Evolutionary conservation across 2,113 vertebrate genomes (phyloP).

Genomic region (Takifugu flavidus): DNA sequence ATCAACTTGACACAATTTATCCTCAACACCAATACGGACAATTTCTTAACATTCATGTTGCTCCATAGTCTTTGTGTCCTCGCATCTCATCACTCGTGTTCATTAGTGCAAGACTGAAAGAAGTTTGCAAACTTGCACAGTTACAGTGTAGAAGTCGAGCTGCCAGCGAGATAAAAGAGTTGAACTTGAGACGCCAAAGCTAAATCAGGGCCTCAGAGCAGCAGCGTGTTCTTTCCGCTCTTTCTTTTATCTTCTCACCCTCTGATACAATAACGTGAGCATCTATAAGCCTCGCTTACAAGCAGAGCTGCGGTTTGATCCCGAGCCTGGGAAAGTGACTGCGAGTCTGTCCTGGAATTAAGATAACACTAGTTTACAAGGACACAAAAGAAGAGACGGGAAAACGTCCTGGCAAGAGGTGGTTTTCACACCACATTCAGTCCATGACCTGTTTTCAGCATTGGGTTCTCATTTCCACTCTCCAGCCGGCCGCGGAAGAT

Average conservation of each 20-base stretch:
- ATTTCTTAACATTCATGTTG: no score
- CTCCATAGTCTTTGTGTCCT: not conserved
- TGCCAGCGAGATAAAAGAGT: no score
- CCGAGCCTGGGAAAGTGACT: conserved; percentile 25
- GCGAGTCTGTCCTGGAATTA: conserved; percentile 24
- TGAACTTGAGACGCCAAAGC: no score
- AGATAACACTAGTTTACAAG: conserved; percentile 10
- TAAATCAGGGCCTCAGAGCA: conserved; percentile 6
- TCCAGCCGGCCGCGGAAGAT: not conserved
- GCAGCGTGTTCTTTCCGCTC: conserved; percentile 24
- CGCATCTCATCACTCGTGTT: no score
- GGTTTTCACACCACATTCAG: conserved; percentile 9
- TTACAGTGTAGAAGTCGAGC: not conserved
- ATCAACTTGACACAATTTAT: no score
- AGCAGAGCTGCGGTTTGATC: conserved; percentile 48
- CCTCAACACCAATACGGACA: no score
- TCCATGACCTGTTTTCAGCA: not conserved
- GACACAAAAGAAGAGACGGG: conserved; percentile 8
- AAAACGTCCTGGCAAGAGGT: conserved; percentile 7
- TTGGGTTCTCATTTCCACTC: not conserved
- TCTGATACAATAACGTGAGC: conserved; percentile 30
- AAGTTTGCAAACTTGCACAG: not conserved
- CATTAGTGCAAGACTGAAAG: no score
- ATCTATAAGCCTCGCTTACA: conserved; percentile 30
- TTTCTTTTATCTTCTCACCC: conserved; percentile 35